phyloP scores from a whole-genome alignment of 2,113 vertebrate species.

The Apeltes quadracus region DNA sequence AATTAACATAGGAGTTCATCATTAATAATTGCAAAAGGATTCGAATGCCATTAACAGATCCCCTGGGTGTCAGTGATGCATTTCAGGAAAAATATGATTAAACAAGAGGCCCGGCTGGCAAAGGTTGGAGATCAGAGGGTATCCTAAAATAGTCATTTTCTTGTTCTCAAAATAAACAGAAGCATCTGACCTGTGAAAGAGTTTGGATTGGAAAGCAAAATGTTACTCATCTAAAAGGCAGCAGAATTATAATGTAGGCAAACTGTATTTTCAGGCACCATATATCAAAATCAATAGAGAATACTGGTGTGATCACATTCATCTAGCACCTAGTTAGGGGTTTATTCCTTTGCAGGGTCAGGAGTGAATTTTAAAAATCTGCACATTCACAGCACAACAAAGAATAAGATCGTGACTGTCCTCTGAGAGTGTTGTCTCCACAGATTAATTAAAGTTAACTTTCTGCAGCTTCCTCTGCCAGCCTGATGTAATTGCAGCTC shows the following conservation, averaged over 20 bases:
- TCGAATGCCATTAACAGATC: slow-evolving; percentile 1
- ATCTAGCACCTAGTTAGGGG: not conserved
- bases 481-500: slow-evolving; percentile 17
- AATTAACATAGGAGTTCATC: not conserved
- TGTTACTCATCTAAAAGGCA: not conserved
- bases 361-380: not conserved
- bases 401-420: not conserved
- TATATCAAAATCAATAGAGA: not conserved
- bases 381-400: not conserved
- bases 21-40: not conserved
- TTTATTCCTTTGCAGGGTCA: not conserved
- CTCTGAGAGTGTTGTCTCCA: not conserved
- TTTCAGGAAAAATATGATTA: slow-evolving; percentile 8
- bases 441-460: slow-evolving; percentile 44
- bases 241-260: not conserved
- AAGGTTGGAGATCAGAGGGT: not conserved
- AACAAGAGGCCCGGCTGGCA: not conserved
- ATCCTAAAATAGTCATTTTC: not conserved
- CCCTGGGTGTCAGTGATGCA: not conserved
- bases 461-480: slow-evolving; percentile 4
- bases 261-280: not conserved
- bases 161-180: slow-evolving; percentile 14
- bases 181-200: not conserved
- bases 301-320: not conserved
- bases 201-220: not conserved